These are phyloP conservation scores for Eufriesea mexicana DNA, from an alignment of 1,140 invertebrate genomes.

Conservation along the genomic window DNA sequence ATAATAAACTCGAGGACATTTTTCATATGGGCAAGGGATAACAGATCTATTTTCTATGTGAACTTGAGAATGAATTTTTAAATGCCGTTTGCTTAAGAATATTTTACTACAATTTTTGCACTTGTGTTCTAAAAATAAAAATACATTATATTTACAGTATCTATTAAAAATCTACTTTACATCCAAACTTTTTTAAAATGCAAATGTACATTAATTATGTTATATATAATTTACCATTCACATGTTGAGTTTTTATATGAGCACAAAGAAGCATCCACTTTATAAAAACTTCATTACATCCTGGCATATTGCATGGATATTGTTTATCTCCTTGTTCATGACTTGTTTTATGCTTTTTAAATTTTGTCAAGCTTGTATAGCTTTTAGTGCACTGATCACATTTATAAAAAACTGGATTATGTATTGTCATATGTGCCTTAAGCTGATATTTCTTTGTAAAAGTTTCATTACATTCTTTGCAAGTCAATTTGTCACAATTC, in stretches of 20 bases:
- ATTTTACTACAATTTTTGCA: constrained; percentile 63
- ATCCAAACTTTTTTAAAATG: background rate
- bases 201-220: background rate
- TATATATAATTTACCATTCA: constrained; percentile 48
- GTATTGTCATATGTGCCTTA: constrained; percentile 57
- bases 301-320: constrained; percentile 53
- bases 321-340: constrained; percentile 47
- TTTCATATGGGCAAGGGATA: constrained; percentile 66
- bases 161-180: constrained; percentile 31
- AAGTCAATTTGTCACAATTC: constrained; percentile 51
- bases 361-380: constrained; percentile 37
- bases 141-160: background rate
- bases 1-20: constrained; percentile 62
- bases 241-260: constrained; percentile 58
- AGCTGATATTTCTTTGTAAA: constrained; percentile 66
- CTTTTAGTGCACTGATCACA: constrained; percentile 54
- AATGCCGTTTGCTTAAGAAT: constrained; percentile 50
- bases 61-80: constrained; percentile 55
- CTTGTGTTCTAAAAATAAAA: constrained; percentile 62
- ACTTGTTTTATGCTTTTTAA: constrained; percentile 48
- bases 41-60: constrained; percentile 47
- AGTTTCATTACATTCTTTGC: constrained; percentile 62
- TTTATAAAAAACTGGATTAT: constrained; percentile 50
- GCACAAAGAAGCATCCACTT: constrained; percentile 49
- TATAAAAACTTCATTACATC: constrained; percentile 54